Conservation (phyloP, 2,888 invertebrate genomes). For the Muscina levida region DNA sequence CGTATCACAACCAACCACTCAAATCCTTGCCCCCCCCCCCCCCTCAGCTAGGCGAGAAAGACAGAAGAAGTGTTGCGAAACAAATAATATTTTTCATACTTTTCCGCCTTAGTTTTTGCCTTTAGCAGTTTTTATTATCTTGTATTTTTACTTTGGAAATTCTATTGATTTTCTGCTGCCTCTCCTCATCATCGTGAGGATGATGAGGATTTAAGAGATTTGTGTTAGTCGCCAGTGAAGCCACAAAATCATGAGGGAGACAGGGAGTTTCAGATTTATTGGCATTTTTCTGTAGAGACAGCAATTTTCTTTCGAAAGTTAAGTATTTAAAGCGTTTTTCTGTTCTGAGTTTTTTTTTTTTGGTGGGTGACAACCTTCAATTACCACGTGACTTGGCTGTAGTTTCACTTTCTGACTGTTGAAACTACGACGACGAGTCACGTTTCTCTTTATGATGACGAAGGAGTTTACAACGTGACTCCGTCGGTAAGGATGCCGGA, state of each 20-base stretch:
- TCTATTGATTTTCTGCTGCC: neutral
- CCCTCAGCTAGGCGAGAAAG: too few relatives aligned
- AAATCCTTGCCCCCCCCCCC: too few relatives aligned
- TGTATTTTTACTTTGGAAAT: neutral
- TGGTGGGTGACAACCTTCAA: conserved; percentile 9
- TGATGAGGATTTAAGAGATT: too few relatives aligned
- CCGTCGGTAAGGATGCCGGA: neutral
- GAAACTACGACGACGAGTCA: neutral
- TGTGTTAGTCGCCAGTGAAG: too few relatives aligned
- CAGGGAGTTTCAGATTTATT: too few relatives aligned
- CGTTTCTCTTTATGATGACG: conserved; percentile 17
- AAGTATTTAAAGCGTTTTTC: too few relatives aligned
- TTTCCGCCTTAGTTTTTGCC: neutral
- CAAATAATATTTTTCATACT: conserved; percentile 13
- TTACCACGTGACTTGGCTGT: neutral
- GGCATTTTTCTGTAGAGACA: too few relatives aligned
- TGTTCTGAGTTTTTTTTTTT: too few relatives aligned
- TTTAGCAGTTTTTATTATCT: neutral
- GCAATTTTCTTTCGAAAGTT: neutral
- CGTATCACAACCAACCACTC: neutral
- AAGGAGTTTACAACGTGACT: conserved; percentile 28
- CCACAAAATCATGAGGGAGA: too few relatives aligned
- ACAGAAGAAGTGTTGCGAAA: neutral
- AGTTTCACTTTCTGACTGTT: neutral
- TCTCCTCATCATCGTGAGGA: too few relatives aligned